Base-by-base conservation (phyloP, 2,888 invertebrate genomes). In the Zonitis immaculata region DNA sequence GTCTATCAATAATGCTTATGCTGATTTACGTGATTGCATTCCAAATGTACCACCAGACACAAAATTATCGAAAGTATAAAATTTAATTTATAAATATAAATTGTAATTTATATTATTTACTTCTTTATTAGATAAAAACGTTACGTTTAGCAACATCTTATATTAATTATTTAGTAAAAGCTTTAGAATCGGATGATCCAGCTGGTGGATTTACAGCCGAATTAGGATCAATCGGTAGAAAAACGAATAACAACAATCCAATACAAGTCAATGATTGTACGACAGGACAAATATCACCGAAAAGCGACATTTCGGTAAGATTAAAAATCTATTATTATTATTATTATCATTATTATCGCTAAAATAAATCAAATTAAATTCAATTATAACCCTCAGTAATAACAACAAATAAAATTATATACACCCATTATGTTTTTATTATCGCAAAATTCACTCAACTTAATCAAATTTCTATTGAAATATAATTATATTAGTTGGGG, bases 31-130 rank as follows among this genome's bases (percentile, higher is more conserved):
- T 11, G 94, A 95, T 59, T 92, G 95, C 74, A 97, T 97, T 66
- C 97, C 97, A 0, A 95, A 96, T 70, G 95, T 97, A 1, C 96
- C 96, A 0, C 87, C 91, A 0, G 96, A 97, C 71, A 97, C 96
- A 0, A 97, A 96, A 76, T 77, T 96, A 25, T 94, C 94, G 11
- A 96, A 95, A 82, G 92, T 93, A 77, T 59, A 30, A 27, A 27
- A 47, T 28, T 32, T 22, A 45, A 55, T 32, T 76, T 49, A 25
- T 39, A 47, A 22, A 51, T 47, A 49, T 8, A 30, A 7, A 27
- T 30, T 27, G 6, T n/a, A n/a, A 46, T 28, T 44, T 46, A 11
- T 47, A 51, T 61, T 47, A 28, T 14, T 22, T 22, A n/a, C n/a
- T n/a, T n/a, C n/a, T 44, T 52, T 81, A 80, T 52, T 84, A 94